Evolutionary conservation across 1,140 invertebrate genomes (phyloP).

Genomic region (Euura saliciscinereae): DNA sequence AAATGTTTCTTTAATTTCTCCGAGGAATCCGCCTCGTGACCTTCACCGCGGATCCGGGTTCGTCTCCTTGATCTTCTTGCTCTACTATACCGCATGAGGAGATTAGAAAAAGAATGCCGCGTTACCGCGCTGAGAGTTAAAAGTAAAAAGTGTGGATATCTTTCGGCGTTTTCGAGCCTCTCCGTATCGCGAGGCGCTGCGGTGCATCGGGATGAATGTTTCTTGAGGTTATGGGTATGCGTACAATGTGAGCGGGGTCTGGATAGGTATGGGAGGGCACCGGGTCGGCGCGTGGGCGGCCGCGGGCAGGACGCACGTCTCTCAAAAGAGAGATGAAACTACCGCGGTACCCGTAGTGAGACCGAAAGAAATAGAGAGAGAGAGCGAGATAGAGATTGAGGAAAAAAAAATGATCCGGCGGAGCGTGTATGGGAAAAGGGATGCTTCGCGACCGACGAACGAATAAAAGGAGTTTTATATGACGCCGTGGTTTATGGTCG

Average conservation of each 20-base stretch:
- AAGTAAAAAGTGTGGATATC: not conserved
- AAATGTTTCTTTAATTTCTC: too few species aligned
- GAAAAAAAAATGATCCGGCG: constrained; percentile 3
- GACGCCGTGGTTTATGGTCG: constrained; percentile 52
- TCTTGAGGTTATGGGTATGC: constrained; percentile 16
- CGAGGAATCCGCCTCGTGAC: too few species aligned
- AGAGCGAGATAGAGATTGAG: constrained; percentile 27
- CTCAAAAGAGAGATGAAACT: constrained; percentile 27
- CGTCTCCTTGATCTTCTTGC: too few species aligned
- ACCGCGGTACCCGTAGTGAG: constrained; percentile 26
- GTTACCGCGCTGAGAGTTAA: not conserved
- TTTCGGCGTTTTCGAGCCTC: not conserved
- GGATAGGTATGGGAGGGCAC: constrained; percentile 37
- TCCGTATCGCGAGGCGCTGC: not conserved
- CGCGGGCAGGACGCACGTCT: constrained; percentile 60
- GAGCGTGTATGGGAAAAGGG: constrained; percentile 36
- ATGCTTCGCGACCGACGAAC: constrained; percentile 24
- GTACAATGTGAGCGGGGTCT: not conserved
- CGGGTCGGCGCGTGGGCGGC: constrained; percentile 61
- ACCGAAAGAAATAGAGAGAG: constrained; percentile 26
- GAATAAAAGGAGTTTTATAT: constrained; percentile 52
- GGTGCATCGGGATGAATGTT: not conserved
- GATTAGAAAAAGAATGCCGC: not conserved
- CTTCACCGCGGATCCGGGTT: too few species aligned
- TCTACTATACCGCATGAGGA: not conserved